A percentile compares a stretch with the other conserved stretches of the same genome.
Evolutionary conservation across 2,888 invertebrate species (phyloP).

Genomic region (Plebejus anna): DNA sequence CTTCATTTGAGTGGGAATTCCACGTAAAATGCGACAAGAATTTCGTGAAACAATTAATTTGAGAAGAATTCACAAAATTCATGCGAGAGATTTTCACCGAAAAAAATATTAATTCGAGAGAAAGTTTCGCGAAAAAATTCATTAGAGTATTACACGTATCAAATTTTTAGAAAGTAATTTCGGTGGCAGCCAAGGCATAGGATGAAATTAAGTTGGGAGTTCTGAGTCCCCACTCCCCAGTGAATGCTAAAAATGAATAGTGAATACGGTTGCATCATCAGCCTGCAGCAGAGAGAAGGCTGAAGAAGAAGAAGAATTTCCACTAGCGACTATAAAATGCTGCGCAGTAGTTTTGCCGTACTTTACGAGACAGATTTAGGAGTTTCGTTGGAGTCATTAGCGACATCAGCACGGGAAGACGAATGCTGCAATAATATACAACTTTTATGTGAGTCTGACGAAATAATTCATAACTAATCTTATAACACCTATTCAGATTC

Average conservation of each 20-base stretch:
- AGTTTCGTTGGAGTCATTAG: constrained; percentile 6
- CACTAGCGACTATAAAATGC: background rate
- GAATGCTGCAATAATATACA: background rate
- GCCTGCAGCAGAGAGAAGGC: background rate
- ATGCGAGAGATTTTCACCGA: constrained; percentile 11
- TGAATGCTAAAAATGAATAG: background rate
- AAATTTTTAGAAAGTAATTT: constrained; percentile 19
- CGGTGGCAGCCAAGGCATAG: background rate
- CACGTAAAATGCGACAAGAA: background rate
- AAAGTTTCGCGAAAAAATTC: background rate
- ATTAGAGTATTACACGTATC: background rate
- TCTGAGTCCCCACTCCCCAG: background rate
- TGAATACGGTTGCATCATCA: background rate
- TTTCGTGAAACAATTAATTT: constrained; percentile 15
- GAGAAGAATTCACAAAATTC: background rate
- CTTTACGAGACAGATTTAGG: constrained; percentile 5
- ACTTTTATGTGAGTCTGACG: background rate
- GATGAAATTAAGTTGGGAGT: background rate
- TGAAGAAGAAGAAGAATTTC: background rate
- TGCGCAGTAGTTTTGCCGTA: background rate
- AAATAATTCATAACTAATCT: constrained; percentile 1
- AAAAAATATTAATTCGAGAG: background rate
- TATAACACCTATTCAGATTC: background rate
- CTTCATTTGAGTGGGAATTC: constrained; percentile 5
- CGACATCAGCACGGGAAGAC: background rate